Conservation (phyloP, 2,888 invertebrate genomes). For the Parnassius smintheus region DNA sequence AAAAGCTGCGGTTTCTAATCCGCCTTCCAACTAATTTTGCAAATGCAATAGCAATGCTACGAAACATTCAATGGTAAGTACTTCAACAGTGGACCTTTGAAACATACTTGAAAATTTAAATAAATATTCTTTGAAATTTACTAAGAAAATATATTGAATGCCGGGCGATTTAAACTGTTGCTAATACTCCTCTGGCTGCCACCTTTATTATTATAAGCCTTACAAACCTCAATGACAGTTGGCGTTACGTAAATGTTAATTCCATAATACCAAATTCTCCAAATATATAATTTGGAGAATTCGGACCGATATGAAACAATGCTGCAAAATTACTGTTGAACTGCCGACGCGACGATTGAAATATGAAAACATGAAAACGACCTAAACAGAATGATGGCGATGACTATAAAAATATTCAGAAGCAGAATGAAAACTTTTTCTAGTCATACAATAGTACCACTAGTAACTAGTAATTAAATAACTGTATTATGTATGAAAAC, state of each 20-base stretch:
- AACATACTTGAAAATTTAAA: no score
- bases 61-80: no score
- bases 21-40: no score
- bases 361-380: constrained; percentile 1
- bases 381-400: neutral
- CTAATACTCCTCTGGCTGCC: neutral
- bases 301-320: constrained; percentile 14
- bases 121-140: no score
- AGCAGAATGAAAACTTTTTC: neutral
- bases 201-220: constrained; percentile 2
- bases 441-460: neutral
- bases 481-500: no score
- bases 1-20: no score
- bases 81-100: no score
- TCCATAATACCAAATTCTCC: constrained; percentile 22
- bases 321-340: constrained; percentile 1
- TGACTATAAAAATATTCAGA: neutral
- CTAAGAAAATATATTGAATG: no score
- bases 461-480: no score
- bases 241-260: constrained; percentile 20
- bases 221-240: constrained; percentile 18
- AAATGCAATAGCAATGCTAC: no score
- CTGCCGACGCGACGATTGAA: neutral
- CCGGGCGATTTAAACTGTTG: no score
- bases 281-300: no score